Conservation (phyloP, 2,888 invertebrate genomes). For the Philhelius pedissequus region DNA sequence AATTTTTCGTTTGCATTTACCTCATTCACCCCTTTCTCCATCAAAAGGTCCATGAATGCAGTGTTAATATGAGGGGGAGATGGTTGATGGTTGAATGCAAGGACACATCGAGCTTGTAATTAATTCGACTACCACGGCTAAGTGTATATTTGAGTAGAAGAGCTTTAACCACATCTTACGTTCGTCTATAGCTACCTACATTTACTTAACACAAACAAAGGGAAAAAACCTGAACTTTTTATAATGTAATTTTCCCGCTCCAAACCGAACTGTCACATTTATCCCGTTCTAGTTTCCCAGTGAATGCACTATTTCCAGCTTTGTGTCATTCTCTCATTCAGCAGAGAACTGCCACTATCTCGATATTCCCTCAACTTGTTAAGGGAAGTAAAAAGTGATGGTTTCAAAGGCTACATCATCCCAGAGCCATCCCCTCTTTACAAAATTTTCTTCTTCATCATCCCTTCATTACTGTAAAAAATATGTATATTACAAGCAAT, state of each 20-base stretch:
- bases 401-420: slow-evolving; percentile 41
- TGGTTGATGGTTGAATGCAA: slow-evolving; percentile 12
- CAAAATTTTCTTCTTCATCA: background rate
- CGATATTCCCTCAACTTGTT: background rate
- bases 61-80: too few relatives aligned
- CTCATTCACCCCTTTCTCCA: background rate
- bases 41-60: background rate
- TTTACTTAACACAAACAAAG: slow-evolving; percentile 16
- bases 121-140: background rate
- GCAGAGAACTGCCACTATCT: slow-evolving; percentile 45
- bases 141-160: background rate
- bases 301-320: slow-evolving; percentile 32
- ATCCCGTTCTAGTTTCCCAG: background rate
- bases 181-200: slow-evolving; percentile 47
- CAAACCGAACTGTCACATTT: slow-evolving; percentile 11
- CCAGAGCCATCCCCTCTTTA: background rate
- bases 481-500: slow-evolving; percentile 6
- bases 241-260: slow-evolving; percentile 27
- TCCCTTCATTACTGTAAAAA: background rate
- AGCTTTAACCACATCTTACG: slow-evolving; percentile 20
- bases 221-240: slow-evolving; percentile 5
- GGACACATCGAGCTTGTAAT: slow-evolving; percentile 1
- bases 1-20: background rate
- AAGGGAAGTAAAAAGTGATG: background rate
- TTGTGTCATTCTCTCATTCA: background rate